Evolutionary conservation across 2,113 vertebrate species (phyloP), one percentile per base, ranked within the genome.

Genomic region (Odobenus rosmarus): DNA sequence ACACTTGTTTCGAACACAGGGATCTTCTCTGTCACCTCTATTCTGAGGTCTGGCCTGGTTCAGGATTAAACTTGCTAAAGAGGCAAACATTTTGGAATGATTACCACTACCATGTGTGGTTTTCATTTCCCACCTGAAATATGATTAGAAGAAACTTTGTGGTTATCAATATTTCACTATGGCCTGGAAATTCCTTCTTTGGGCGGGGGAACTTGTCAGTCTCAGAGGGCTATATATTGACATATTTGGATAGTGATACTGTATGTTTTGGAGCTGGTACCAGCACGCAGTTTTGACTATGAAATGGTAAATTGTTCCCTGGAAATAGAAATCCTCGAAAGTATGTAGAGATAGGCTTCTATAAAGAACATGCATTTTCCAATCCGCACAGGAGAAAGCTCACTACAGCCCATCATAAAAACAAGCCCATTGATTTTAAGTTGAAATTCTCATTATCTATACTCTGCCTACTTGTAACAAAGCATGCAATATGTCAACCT

Each of bases 391-490:
- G 24, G 64, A 84, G 36, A 83, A 72, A 39, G 33, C 24, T 90
- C n/a, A 55, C 61, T 93, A 46, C 0, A 80, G 12, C 10, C 19
- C n/a, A 88, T 82, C 21, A 91, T 11, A 77, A 90, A 87, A 80
- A 92, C 26, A 93, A 92, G 9, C 1, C 28, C 74, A 62, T 4
- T 33, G 76, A 92, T 57, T 69, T 83, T 69, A 93, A 57, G 81
- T 46, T 95, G 83, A 94, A 88, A 72, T 82, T 94, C n/a, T 94
- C 55, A 77, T 97, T 89, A 85, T 24, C 53, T 97, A 15, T 46
- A 16, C 13, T 62, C 61, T 76, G 26, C 33, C 23, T 71, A 42
- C 49, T 51, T 90, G 26, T 69, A 86, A 69, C 4, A 88, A 71
- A 79, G 28, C 31, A 81, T 67, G 16, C 33, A 92, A 53, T 71